Percentiles rank a stretch among this genome's conserved stretches.
phyloP scores from a whole-genome alignment of 1,140 invertebrate species.

The Drosophila gunungcola region DNA sequence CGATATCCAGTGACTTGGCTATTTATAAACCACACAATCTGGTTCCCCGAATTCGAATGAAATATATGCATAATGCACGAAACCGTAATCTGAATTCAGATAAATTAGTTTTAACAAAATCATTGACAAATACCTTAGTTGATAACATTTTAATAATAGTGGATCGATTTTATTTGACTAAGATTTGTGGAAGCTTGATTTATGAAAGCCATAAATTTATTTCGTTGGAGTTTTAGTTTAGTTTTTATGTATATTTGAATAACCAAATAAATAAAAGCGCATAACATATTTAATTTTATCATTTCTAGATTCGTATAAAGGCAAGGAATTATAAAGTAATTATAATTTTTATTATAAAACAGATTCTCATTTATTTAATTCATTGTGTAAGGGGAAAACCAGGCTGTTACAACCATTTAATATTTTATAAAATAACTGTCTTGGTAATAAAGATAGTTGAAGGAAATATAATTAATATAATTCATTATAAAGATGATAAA shows the following conservation, averaged over 20 bases:
- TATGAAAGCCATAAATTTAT: conserved; percentile 10
- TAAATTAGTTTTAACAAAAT: conserved; percentile 41
- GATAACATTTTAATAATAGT: conserved; percentile 43
- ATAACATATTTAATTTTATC: no score
- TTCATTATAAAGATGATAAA: no score
- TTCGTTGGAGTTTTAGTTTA: no score
- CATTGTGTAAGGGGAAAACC: no score
- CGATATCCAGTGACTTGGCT: conserved; percentile 9
- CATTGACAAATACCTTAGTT: conserved; percentile 26
- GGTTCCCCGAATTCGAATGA: conserved; percentile 4
- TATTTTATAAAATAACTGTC: neutral
- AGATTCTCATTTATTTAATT: no score
- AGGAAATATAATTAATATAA: neutral
- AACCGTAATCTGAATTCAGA: conserved; percentile 20
- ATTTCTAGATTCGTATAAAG: no score
- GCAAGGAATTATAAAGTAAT: no score
- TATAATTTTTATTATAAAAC: no score
- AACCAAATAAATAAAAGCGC: no score
- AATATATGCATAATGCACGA: conserved; percentile 28
- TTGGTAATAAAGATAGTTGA: neutral
- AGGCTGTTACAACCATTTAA: no score
- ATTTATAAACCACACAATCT: conserved; percentile 28
- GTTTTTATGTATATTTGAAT: no score
- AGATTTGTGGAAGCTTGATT: conserved; percentile 13
- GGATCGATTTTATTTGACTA: conserved; percentile 39